Evolutionary conservation across 53 echinoderm and acorn worm species (phyloP).

Genomic region (Henricia sp.): DNA sequence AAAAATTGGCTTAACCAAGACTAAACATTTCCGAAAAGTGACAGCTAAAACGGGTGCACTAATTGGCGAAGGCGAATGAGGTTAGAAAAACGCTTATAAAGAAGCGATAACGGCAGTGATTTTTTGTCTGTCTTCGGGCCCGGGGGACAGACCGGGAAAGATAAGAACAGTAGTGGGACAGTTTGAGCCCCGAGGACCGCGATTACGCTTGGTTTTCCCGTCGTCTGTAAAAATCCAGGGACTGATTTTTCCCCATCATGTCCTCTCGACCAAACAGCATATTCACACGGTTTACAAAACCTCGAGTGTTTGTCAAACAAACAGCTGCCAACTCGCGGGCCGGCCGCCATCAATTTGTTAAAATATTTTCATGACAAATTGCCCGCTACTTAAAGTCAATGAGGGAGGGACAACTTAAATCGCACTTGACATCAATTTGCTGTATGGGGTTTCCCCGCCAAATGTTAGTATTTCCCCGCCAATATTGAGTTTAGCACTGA

Average conservation of each 20-base stretch:
- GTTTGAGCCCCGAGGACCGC: not conserved
- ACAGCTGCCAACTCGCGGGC: slow-evolving; percentile 34
- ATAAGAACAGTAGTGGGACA: slow-evolving; percentile 21
- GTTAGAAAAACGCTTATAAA: not conserved
- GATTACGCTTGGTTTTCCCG: too few relatives aligned
- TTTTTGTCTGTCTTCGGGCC: too few relatives aligned
- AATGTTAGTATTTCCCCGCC: too few relatives aligned
- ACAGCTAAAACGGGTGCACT: slow-evolving; percentile 28
- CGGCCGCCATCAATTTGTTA: slow-evolving; percentile 41
- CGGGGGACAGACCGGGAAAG: slow-evolving; percentile 6
- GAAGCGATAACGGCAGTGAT: not conserved
- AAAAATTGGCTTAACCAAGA: slow-evolving; percentile 56
- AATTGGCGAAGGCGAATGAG: slow-evolving; percentile 40
- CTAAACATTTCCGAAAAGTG: slow-evolving; percentile 59
- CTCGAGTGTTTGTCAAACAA: slow-evolving; percentile 61
- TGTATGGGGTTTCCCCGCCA: too few relatives aligned
- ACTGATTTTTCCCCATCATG: not conserved
- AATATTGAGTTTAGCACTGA: too few relatives aligned
- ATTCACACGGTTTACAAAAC: slow-evolving; percentile 5
- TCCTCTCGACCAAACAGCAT: not conserved
- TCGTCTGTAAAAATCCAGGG: too few relatives aligned
- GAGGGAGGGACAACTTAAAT: slow-evolving; percentile 25
- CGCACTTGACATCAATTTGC: slow-evolving; percentile 50
- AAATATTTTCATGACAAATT: slow-evolving; percentile 55
- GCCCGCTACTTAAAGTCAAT: slow-evolving; percentile 51